A percentile compares a stretch with the other conserved stretches of the same genome.
These are phyloP conservation scores for Drosophila longiperda DNA, from an alignment of 2,888 invertebrate genomes.

Conservation along the genomic window DNA sequence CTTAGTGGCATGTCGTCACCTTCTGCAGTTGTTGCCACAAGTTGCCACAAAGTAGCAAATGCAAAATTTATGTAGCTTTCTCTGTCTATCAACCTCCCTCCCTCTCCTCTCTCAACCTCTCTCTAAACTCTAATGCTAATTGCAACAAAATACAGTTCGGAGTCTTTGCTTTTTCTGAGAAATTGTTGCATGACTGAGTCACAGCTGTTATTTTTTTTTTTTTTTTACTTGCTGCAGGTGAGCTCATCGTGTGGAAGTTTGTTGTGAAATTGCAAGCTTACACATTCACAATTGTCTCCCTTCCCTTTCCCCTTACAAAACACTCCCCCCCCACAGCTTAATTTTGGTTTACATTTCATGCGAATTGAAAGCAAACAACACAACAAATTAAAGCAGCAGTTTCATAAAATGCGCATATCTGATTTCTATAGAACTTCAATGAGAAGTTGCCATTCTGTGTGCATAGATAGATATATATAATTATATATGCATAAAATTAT, in stretches of 20 bases:
- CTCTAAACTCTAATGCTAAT: conserved; percentile 41
- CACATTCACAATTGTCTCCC: conserved; percentile 1
- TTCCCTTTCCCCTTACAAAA: not conserved
- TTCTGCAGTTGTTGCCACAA: conserved; percentile 18
- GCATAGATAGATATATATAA: not conserved
- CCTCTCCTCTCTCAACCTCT: not conserved
- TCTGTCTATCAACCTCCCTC: not conserved
- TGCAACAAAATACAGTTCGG: conserved; percentile 49
- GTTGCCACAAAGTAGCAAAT: conserved; percentile 23
- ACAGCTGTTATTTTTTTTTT: conserved; percentile 16
- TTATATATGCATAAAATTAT: conserved; percentile 5
- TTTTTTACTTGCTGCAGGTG: conserved; percentile 21
- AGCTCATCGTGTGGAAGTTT: conserved; percentile 42
- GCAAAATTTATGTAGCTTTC: conserved; percentile 28
- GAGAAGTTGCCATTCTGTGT: conserved; percentile 3
- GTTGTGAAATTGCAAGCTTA: conserved; percentile 30
- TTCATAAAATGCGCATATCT: conserved; percentile 38
- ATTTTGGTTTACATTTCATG: conserved; percentile 48
- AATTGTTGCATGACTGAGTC: conserved; percentile 68
- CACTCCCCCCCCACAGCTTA: accelerated
- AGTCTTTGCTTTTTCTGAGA: conserved; percentile 34
- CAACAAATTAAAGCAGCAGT: conserved; percentile 12
- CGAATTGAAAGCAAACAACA: conserved; percentile 55
- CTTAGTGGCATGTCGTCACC: conserved; percentile 54
- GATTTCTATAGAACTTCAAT: conserved; percentile 41